Conservation (phyloP, 2,113 vertebrate genomes). For the Ageneiosus marmoratus region DNA sequence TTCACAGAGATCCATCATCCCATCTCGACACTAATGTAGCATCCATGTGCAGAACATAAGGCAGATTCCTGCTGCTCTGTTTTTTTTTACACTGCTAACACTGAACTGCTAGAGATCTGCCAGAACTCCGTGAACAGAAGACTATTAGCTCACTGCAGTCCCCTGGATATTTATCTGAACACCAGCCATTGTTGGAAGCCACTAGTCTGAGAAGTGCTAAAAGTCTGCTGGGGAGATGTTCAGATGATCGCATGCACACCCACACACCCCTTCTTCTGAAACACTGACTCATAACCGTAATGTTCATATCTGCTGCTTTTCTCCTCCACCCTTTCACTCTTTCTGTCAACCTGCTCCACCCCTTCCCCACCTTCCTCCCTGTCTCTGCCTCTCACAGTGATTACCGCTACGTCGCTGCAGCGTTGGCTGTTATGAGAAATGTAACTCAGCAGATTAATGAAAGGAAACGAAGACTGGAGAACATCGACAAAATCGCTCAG, state of each 20-base stretch:
- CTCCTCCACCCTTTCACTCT: conserved; percentile 1
- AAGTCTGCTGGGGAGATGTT: not conserved
- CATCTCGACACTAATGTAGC: not conserved
- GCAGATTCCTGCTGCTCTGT: not conserved
- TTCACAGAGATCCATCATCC: not conserved
- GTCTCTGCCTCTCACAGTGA: conserved; percentile 74
- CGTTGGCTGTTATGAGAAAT: conserved; percentile 97
- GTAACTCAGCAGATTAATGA: conserved; percentile 99
- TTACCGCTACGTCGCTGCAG: conserved; percentile 96
- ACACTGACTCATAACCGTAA: not conserved
- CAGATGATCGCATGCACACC: conserved; percentile 48
- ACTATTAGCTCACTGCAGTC: not conserved
- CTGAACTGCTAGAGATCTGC: not conserved
- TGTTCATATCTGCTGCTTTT: conserved; percentile 32
- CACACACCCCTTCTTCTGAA: conserved; percentile 59
- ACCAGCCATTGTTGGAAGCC: conserved; percentile 3
- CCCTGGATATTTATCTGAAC: not conserved
- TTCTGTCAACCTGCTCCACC: not conserved
- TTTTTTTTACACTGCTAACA: not conserved
- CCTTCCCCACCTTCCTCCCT: not conserved
- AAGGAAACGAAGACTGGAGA: conserved; percentile 94
- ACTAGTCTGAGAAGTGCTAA: conserved; percentile 4
- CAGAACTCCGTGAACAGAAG: not conserved
- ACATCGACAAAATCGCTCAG: conserved; percentile 98
- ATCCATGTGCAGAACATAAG: not conserved